Percentiles rank a stretch among this genome's conserved stretches.
Conservation (phyloP, 2,888 invertebrate species). For the Hyppa rectilinea region DNA sequence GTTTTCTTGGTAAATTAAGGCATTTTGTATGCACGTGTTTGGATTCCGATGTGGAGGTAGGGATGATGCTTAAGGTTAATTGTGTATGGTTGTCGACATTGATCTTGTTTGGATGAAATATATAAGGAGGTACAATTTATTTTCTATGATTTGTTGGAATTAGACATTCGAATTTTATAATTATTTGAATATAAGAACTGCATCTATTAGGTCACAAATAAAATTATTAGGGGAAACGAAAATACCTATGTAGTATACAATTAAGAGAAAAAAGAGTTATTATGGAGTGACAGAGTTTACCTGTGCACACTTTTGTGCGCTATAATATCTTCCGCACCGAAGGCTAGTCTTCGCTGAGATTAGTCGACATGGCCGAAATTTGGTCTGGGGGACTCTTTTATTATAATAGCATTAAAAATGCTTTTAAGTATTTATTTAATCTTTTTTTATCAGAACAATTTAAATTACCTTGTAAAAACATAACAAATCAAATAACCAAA, state of each 20-base stretch:
- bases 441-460: too few relatives aligned
- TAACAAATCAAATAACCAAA: not conserved
- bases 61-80: constrained; percentile 47
- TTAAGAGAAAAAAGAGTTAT: not conserved
- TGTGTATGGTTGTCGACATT: constrained; percentile 48
- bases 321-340: too few relatives aligned
- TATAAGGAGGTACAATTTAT: not conserved
- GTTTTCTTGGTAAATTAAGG: constrained; percentile 87
- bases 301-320: too few relatives aligned
- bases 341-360: too few relatives aligned
- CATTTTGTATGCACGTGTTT: constrained; percentile 80
- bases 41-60: constrained; percentile 73
- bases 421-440: not conserved
- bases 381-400: too few relatives aligned
- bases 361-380: too few relatives aligned
- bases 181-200: not conserved
- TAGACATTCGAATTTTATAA: not conserved
- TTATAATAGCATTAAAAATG: too few relatives aligned
- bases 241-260: not conserved
- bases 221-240: not conserved
- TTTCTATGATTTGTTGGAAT: constrained; percentile 13
- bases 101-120: constrained; percentile 27
- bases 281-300: too few relatives aligned
- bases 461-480: not conserved
- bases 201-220: not conserved